These are phyloP conservation scores for Nycticryphes semicollaris DNA, from an alignment of 2,113 vertebrate species.

Conservation along the genomic window DNA sequence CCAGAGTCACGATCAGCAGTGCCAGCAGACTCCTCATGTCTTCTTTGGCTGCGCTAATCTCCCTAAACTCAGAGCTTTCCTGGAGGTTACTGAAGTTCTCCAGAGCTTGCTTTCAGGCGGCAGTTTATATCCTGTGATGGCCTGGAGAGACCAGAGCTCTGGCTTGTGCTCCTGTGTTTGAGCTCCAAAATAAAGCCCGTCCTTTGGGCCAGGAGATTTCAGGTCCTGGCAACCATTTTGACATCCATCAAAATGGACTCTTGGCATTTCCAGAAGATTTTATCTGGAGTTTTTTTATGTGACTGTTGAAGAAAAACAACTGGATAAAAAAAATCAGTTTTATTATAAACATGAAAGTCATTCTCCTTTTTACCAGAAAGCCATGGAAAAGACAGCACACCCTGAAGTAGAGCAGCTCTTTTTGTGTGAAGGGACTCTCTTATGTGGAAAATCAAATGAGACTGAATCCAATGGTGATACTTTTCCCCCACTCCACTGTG, in stretches of 20 bases:
- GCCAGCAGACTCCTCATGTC: conserved; percentile 50
- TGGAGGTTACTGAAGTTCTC: conserved; percentile 24
- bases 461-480: neutral
- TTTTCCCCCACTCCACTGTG: neutral
- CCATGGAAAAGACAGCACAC: neutral
- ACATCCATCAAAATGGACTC: neutral
- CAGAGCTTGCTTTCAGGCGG: neutral
- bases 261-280: conserved; percentile 19
- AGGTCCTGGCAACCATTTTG: conserved; percentile 6
- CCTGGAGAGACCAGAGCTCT: neutral
- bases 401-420: neutral
- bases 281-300: neutral
- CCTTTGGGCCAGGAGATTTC: neutral
- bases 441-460: neutral
- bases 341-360: neutral
- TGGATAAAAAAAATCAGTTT: neutral
- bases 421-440: neutral
- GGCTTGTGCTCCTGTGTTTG: conserved; percentile 6
- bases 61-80: conserved; percentile 4
- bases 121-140: conserved; percentile 50
- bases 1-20: neutral
- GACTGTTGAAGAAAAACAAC: conserved; percentile 4
- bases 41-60: neutral
- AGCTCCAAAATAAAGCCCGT: neutral
- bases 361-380: neutral